Base-by-base conservation (phyloP, 2,888 invertebrate genomes). In the Hofmannophila pseudospretella region DNA sequence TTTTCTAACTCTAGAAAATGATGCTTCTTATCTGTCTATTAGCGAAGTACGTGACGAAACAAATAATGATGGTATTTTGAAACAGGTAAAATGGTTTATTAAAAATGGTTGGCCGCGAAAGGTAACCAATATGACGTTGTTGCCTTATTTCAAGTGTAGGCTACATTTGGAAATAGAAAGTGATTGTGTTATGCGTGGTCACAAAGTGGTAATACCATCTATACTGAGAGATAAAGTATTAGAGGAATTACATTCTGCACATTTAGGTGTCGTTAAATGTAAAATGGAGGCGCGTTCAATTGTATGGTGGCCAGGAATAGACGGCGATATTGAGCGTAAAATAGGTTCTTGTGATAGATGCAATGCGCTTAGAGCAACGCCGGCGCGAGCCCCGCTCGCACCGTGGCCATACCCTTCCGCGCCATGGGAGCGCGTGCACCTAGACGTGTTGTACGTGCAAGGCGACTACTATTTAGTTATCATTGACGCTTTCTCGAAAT, bases 401-500 rank as follows among this genome's bases (percentile, higher is more conserved):
- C 34, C 22, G 2, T 39, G 34, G 39, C 30, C 34, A 3, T 31
- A 27, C 25, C 34, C 39, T 9, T 7, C 23, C 1, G 8, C 4
- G 9, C 29, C 33, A 1, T 38, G 11, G 14, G 3, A 29, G 3
- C 23, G 38, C 5, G 19, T 39, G 2, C 32, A 32, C 14, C 1
- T 56, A 7, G 51, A 56, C 22, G 46, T 48, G 34, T 10, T 52
- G 47, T 0, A 45, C 46, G 2, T 34, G 44, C 5, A 16, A 36
- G 29, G 38, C n/a, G 9, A 28, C 3, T 38, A 20, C 5, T 50
- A 38, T 38, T 35, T 50, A 22, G 23, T 45, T 1, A 10, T 42
- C 0, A 38, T 48, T 1, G 50, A 50, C 16, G 45, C 47, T 4
- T 30, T 38, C 20, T 36, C 44, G 1, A 54, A 54, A 34, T 51